A percentile compares a stretch with the other conserved stretches of the same genome.
These are phyloP conservation scores for Dasyornis broadbenti DNA, from an alignment of 2,113 vertebrate genomes.

Conservation along the genomic window DNA sequence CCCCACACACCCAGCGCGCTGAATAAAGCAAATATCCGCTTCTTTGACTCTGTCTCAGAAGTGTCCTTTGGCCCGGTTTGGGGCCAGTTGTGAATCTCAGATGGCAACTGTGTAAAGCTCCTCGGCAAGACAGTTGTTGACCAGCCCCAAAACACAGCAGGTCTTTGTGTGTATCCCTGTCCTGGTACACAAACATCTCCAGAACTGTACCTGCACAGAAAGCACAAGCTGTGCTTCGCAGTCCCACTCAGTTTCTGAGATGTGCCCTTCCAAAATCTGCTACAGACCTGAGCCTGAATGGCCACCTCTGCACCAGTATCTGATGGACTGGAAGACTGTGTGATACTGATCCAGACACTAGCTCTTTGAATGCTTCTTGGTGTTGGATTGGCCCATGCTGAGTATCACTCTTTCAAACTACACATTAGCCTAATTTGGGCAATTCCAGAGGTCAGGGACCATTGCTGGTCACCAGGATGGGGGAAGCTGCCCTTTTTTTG, in stretches of 20 bases:
- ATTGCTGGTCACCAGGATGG: neutral
- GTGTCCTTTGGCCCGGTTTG: no score
- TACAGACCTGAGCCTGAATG: neutral
- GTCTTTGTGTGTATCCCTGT: neutral
- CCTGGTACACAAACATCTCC: neutral
- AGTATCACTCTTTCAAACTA: neutral
- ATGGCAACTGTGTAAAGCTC: neutral
- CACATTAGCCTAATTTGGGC: neutral
- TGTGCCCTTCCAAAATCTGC: neutral
- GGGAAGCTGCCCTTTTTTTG: neutral
- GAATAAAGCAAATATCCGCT: no score
- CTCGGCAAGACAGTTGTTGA: neutral
- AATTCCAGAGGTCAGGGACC: neutral
- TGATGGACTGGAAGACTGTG: neutral
- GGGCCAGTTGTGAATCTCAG: neutral
- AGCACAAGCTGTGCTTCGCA: neutral
- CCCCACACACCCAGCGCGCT: no score
- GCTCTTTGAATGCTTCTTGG: neutral
- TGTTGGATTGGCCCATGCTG: neutral
- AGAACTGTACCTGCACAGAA: neutral
- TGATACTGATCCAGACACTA: no score
- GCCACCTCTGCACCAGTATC: neutral
- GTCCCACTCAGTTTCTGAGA: neutral
- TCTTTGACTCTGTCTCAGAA: no score
- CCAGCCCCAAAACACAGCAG: neutral